These are phyloP conservation scores for Monopis laevigella DNA, from an alignment of 2,888 invertebrate genomes.

Conservation along the genomic window DNA sequence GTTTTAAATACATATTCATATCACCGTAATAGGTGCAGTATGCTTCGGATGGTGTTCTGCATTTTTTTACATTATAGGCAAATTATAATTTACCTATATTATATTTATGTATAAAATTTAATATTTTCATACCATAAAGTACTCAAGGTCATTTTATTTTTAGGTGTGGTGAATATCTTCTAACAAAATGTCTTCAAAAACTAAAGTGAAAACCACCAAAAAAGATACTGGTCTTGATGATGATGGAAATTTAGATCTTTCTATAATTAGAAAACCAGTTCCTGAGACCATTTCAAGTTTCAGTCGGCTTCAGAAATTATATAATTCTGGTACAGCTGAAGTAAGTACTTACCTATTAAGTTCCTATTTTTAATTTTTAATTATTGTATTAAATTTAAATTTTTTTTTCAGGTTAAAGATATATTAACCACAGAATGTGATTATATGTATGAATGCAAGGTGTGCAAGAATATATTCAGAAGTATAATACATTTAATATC, in stretches of 20 bases:
- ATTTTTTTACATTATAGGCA: background rate
- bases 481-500: conserved; percentile 88
- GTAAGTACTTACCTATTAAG: conserved; percentile 43
- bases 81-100: conserved; percentile 8
- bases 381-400: background rate
- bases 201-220: conserved; percentile 45
- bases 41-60: conserved; percentile 8
- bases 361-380: conserved; percentile 6
- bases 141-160: background rate
- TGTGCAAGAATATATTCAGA: conserved; percentile 86
- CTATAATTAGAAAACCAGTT: conserved; percentile 72
- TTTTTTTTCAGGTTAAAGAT: conserved; percentile 69
- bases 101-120: conserved; percentile 13
- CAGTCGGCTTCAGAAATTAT: conserved; percentile 74
- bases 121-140: conserved; percentile 16
- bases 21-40: background rate
- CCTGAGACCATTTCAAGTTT: conserved; percentile 75
- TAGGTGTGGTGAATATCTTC: conserved; percentile 35
- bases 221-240: conserved; percentile 41
- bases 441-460: conserved; percentile 88
- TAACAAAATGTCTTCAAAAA: conserved; percentile 48
- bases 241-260: conserved; percentile 59
- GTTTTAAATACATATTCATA: too few relatives aligned
- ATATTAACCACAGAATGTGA: conserved; percentile 86
- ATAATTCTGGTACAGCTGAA: conserved; percentile 80